Evolutionary conservation across 2,888 invertebrate species (phyloP), one percentile per base, ranked within the genome.

Genomic region (Tetheella fluctuosa): DNA sequence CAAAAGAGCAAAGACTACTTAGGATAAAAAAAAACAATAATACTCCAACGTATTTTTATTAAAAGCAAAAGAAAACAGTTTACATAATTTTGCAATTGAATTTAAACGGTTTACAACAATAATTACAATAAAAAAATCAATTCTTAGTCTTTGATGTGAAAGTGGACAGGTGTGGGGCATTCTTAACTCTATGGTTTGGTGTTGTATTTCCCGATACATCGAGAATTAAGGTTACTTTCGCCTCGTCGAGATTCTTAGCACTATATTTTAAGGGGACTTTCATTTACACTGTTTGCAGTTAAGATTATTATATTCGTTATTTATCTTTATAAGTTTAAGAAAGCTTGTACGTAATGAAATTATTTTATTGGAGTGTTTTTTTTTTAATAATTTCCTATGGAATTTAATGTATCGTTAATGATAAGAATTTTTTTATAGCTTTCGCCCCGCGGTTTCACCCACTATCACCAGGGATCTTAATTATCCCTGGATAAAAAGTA

Each of bases 201-300:
- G 67, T 81, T 65, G 62, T 60, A 65, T 83, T 81, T 76, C 81
- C 76, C 63, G 74, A 68, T 68, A 69, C 57, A 59, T 62, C 12
- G 20, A 57, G 28, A 64, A 81, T 79, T 79, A 81, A 78, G 82
- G 80, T 65, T 76, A 80, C 83, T 83, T 83, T 83, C 83, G 74
- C 77, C 75, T 60, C 23, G 59, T 67, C 66, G 74, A 68, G 63
- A 68, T 65, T 64, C 67, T 64, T 69, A 54, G 56, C 58, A 58
- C 56, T 64, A 53, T 62, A 76, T 77, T 68, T 73, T 75, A 82
- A 84, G 82, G 83, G 80, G 79, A 81, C 83, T 84, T 84, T 84
- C 83, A 67, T 82, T 71, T 57, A 48, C 42, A 17, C 8, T 17
- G 20, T 48, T 20, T 48, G 20, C 48, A 48, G 20, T 48, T 10